Base-by-base conservation (phyloP, 1,140 invertebrate species). In the Solenopsis fugax region DNA sequence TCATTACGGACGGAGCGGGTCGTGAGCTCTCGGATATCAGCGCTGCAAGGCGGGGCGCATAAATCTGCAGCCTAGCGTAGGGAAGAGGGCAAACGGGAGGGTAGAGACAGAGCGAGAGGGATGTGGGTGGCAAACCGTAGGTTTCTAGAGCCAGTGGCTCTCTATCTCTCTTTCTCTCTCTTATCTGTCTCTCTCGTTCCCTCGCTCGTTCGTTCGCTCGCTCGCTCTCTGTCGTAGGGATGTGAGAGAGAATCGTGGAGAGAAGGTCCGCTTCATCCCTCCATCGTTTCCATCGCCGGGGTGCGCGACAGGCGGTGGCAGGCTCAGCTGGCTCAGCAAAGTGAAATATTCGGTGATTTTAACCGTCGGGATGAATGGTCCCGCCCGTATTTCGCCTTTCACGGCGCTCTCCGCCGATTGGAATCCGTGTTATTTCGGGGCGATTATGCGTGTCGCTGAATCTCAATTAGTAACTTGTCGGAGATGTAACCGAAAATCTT, bases 11-110 rank as follows among this genome's bases (percentile, higher is more conserved):
- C 93, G 89, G 90, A 95, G 92, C 94, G 92, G 93, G 91, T 94
- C 93, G 94, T 95, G 94, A 95, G 94, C 94, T 95, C 94, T 95
- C 93, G 94, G 94, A 94, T 95, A 95, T 95, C 95, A 95, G 93
- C 93, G 92, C 91, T 93, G 93, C 94, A 91, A 95, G 94, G 93
- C 94, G 93, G 93, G 91, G 89, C 93, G 94, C 94, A 95, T 95
- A 95, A 95, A 95, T 95, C 95, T 95, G 93, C 93, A 93, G 92
- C 88, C 93, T 92, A 91, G 91, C 90, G 90, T 90, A 90, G 75
- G 65, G 72, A 81, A 73, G 60, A 84, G 65, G 78, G 12, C 81
- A 90, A 89, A 69, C 29, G 88, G 45, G 85, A 87, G 65, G 69
- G 91, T 86, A 62, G 80, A 84, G 82, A 86, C 80, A 82, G 85